These are phyloP conservation scores for Drosophila santomea DNA, from an alignment of 1,140 invertebrate genomes.

Conservation along the genomic window DNA sequence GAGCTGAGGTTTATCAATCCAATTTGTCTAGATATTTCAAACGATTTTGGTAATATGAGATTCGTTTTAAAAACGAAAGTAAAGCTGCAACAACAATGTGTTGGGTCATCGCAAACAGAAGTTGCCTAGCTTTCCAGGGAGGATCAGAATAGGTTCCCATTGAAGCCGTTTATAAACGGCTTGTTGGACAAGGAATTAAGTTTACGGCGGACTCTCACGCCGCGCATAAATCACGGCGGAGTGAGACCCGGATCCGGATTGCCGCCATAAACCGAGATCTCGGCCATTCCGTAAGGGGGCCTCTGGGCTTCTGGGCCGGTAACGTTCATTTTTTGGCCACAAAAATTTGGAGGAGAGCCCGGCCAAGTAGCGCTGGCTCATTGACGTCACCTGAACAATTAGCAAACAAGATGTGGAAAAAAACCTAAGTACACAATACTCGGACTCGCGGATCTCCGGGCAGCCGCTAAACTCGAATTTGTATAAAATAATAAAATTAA, in stretches of 20 bases:
- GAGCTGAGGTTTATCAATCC: too few species aligned
- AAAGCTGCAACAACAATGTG: constrained; percentile 6
- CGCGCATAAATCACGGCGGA: constrained; percentile 65
- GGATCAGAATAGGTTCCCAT: constrained; percentile 8
- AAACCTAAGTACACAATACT: constrained; percentile 57
- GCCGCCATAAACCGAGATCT: constrained; percentile 52
- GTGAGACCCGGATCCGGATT: constrained; percentile 42
- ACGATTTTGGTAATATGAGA: too few species aligned
- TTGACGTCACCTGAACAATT: constrained; percentile 80
- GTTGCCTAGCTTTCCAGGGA: constrained; percentile 13
- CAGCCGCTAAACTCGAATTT: constrained; percentile 60
- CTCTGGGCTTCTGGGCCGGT: constrained; percentile 38
- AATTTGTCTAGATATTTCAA: too few species aligned
- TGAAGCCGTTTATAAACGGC: constrained; percentile 46
- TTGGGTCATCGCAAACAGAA: constrained; percentile 29
- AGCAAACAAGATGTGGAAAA: constrained; percentile 72
- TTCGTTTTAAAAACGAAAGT: neutral
- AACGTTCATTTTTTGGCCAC: constrained; percentile 2
- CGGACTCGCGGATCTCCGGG: constrained; percentile 3
- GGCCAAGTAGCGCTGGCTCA: constrained; percentile 37
- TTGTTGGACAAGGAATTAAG: constrained; percentile 57
- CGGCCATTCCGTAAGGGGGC: constrained; percentile 55
- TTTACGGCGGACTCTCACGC: constrained; percentile 59
- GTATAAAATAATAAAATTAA: constrained; percentile 73
- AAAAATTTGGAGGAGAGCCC: constrained; percentile 17